These are phyloP conservation scores for Dynastes maya DNA, from an alignment of 2,888 invertebrate species.

Conservation along the genomic window DNA sequence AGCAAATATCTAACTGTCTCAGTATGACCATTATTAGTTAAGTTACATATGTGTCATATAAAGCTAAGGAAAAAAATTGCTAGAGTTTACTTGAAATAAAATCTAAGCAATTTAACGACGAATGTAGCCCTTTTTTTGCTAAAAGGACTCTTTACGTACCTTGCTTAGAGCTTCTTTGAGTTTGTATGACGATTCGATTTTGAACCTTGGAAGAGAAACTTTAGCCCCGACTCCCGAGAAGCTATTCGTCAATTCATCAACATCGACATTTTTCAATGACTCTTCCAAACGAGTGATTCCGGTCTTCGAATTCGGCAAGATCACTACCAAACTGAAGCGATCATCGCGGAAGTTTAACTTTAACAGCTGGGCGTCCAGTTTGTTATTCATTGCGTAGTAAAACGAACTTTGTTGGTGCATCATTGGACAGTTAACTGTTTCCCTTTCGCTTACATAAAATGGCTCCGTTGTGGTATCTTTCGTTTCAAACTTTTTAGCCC, in stretches of 20 bases:
- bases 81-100: no score
- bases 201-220: constrained; percentile 85
- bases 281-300: constrained; percentile 73
- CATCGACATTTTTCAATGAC: constrained; percentile 71
- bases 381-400: constrained; percentile 70
- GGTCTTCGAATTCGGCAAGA: constrained; percentile 80
- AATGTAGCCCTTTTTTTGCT: not conserved
- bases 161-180: constrained; percentile 76
- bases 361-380: constrained; percentile 76
- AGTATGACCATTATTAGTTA: no score
- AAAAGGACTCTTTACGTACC: constrained; percentile 73
- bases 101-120: no score
- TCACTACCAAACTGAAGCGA: constrained; percentile 81
- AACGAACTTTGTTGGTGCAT: constrained; percentile 77
- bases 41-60: no score
- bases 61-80: no score
- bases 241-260: not conserved
- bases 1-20: no score
- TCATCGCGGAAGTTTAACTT: constrained; percentile 81
- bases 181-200: constrained; percentile 81
- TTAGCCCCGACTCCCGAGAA: constrained; percentile 68
- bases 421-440: constrained; percentile 79
- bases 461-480: constrained; percentile 73
- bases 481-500: constrained; percentile 79
- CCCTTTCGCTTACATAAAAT: constrained; percentile 76